Conservation (phyloP, 1,140 invertebrate genomes). For the Trichonephila clavata region DNA sequence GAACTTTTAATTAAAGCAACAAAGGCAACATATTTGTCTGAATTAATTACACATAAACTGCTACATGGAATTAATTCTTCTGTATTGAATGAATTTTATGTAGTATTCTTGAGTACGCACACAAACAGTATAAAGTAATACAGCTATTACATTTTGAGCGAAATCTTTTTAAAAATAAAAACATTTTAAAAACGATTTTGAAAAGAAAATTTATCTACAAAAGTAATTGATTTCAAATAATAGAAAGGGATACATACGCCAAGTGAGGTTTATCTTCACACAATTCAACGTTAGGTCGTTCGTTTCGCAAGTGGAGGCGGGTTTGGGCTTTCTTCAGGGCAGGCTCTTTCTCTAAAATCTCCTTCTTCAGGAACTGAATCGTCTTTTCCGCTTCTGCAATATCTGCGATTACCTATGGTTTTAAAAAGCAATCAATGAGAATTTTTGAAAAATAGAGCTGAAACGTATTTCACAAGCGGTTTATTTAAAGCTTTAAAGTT, state of each 20-base stretch:
- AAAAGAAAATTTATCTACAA: too few relatives aligned
- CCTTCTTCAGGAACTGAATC: constrained; percentile 51
- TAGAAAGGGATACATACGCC: constrained; percentile 83
- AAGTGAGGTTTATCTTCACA: constrained; percentile 92
- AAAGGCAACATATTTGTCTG: too few relatives aligned
- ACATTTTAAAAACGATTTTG: too few relatives aligned
- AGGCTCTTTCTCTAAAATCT: constrained; percentile 76
- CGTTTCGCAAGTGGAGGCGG: constrained; percentile 90
- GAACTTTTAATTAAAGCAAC: too few relatives aligned
- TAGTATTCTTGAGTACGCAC: too few relatives aligned
- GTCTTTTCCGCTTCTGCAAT: constrained; percentile 71
- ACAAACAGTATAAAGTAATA: too few relatives aligned
- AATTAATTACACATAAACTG: too few relatives aligned
- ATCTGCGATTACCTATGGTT: constrained; percentile 40
- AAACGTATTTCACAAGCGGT: not conserved
- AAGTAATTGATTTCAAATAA: too few relatives aligned
- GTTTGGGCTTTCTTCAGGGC: constrained; percentile 91
- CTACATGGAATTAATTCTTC: too few relatives aligned
- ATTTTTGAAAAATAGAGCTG: not conserved
- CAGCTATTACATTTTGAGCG: too few relatives aligned
- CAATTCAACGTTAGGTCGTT: constrained; percentile 92
- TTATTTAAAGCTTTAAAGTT: not conserved
- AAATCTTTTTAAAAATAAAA: too few relatives aligned
- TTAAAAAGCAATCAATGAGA: not conserved
- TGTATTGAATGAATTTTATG: too few relatives aligned